phyloP scores from a whole-genome alignment of 2,797 vertebrate genomes.

The Acanthis flammea region DNA sequence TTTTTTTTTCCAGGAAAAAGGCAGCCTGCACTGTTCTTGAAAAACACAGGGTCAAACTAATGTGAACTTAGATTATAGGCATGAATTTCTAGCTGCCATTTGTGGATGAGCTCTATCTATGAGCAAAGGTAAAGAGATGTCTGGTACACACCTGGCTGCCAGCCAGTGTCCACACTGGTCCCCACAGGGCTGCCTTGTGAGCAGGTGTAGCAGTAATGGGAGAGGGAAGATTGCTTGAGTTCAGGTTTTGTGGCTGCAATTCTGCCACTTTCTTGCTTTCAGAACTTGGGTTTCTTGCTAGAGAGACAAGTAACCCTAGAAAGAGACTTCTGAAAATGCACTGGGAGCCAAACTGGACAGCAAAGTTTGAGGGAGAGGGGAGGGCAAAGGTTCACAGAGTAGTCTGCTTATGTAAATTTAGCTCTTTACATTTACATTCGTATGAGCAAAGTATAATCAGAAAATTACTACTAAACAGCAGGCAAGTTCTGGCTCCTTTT shows the following conservation, averaged over 20 bases:
- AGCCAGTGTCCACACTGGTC: neutral
- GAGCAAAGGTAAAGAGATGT: neutral
- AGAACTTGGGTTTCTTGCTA: neutral
- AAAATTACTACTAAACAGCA: neutral
- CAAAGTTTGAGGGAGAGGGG: neutral
- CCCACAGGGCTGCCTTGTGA: neutral
- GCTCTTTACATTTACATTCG: neutral
- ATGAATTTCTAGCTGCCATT: neutral
- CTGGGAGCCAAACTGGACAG: neutral
- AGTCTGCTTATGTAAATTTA: neutral
- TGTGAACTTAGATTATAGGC: neutral
- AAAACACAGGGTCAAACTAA: neutral
- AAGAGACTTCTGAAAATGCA: neutral
- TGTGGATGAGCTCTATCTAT: neutral
- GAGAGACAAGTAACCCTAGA: neutral
- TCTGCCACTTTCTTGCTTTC: neutral
- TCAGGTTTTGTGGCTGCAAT: neutral
- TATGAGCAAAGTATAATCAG: neutral
- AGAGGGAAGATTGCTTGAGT: neutral
- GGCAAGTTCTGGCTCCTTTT: neutral
- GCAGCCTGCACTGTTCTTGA: neutral
- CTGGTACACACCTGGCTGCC: neutral
- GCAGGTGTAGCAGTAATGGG: neutral
- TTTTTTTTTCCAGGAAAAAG: neutral
- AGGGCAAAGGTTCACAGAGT: conserved; percentile 4